Conservation (phyloP, 2,113 vertebrate species). For the Sphaerodactylus townsendi region DNA sequence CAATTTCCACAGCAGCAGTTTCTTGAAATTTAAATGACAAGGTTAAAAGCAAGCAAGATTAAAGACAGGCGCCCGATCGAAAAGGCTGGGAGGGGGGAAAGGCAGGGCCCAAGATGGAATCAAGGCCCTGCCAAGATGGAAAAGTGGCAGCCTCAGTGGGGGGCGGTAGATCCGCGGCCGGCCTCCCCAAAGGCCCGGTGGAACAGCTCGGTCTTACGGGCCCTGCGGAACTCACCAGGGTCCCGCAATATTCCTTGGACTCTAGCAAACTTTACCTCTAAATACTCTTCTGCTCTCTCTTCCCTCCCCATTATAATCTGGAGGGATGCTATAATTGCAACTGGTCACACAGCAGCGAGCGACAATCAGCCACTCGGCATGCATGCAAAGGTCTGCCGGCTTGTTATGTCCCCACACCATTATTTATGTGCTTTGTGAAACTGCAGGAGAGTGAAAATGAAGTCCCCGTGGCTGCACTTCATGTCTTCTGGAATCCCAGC, state of each 20-base stretch:
- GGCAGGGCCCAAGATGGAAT: too few relatives aligned
- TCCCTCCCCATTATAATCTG: background rate
- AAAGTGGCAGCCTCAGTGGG: too few relatives aligned
- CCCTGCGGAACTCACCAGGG: too few relatives aligned
- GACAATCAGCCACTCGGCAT: background rate
- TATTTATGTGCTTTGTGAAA: slow-evolving; percentile 11
- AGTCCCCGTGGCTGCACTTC: background rate
- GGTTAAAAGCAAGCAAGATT: too few relatives aligned
- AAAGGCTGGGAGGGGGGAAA: too few relatives aligned
- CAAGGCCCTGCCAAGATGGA: too few relatives aligned
- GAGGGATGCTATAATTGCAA: background rate
- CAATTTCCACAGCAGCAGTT: too few relatives aligned
- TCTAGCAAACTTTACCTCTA: background rate
- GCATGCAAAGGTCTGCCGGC: background rate
- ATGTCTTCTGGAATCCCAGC: background rate
- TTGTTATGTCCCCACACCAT: background rate
- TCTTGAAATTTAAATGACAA: too few relatives aligned
- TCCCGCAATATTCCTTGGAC: background rate
- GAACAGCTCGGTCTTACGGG: too few relatives aligned
- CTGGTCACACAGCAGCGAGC: background rate
- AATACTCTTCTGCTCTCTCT: background rate
- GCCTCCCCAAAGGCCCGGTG: too few relatives aligned
- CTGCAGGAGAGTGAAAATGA: background rate
- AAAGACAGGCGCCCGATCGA: too few relatives aligned
- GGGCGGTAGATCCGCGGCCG: too few relatives aligned